Conservation (phyloP, 1,140 invertebrate species). For the Berghia stephanieae region DNA sequence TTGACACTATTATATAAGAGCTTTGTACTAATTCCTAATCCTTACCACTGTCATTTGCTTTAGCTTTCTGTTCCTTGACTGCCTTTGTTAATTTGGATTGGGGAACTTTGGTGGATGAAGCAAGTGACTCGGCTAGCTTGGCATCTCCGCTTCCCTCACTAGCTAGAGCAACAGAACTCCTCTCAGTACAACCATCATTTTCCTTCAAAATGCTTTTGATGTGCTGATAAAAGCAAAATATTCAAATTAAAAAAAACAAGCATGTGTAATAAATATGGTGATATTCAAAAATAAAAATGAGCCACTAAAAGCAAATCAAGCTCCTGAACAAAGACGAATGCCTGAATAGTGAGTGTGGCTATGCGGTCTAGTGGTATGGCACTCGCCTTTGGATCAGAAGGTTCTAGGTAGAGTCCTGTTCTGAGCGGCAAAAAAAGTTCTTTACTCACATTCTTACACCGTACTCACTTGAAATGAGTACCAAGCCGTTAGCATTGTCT, state of each 20-base stretch:
- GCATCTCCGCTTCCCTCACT: conserved; percentile 10
- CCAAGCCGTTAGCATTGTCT: too few species aligned
- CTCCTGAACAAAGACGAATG: too few species aligned
- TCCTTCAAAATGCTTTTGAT: background rate
- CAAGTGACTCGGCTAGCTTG: conserved; percentile 9
- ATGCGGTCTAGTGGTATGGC: too few species aligned
- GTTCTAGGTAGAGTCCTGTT: too few species aligned
- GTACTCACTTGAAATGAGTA: too few species aligned
- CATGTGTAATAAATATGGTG: background rate
- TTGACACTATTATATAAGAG: background rate
- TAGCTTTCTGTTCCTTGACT: background rate
- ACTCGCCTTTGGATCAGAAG: too few species aligned
- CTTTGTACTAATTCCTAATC: background rate
- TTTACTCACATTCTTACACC: too few species aligned
- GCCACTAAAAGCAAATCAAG: too few species aligned
- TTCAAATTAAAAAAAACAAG: background rate
- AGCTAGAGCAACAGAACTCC: background rate
- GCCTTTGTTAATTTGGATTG: background rate
- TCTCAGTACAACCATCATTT: conserved; percentile 22
- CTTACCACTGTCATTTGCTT: conserved; percentile 9
- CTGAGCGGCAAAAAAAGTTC: too few species aligned
- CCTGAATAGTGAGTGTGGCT: too few species aligned
- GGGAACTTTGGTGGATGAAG: background rate
- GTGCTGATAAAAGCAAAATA: background rate
- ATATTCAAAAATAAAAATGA: background rate